Conservation (phyloP, 2,888 invertebrate species). For the Amblyjoppa proteus region DNA sequence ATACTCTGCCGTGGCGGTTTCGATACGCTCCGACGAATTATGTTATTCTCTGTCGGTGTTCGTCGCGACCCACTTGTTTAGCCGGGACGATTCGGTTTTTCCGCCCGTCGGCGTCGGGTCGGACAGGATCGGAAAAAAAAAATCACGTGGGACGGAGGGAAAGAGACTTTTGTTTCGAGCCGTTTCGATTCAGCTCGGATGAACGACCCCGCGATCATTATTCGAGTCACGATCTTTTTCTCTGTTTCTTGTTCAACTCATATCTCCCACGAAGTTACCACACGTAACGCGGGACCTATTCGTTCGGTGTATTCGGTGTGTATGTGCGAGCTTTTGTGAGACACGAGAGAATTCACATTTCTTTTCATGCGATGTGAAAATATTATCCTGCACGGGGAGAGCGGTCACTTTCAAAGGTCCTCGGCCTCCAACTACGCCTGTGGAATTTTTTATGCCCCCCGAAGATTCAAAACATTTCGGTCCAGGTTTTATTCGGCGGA, state of each 20-base stretch:
- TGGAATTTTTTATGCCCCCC: slow-evolving; percentile 14
- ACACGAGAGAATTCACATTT: slow-evolving; percentile 45
- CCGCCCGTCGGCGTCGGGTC: neutral
- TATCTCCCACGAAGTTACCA: slow-evolving; percentile 50
- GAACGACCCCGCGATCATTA: slow-evolving; percentile 27
- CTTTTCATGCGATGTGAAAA: slow-evolving; percentile 36
- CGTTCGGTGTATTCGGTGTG: neutral
- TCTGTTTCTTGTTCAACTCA: slow-evolving; percentile 45
- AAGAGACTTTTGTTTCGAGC: slow-evolving; percentile 1
- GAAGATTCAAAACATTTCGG: neutral
- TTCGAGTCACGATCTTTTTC: slow-evolving; percentile 61
- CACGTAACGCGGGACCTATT: slow-evolving; percentile 28
- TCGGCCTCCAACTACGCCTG: slow-evolving; percentile 17
- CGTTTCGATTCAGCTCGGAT: slow-evolving; percentile 23
- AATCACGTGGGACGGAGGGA: slow-evolving; percentile 3
- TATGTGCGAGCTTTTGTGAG: neutral
- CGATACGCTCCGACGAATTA: slow-evolving; percentile 59
- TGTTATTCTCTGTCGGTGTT: slow-evolving; percentile 22
- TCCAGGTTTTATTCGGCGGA: neutral
- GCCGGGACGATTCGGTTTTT: slow-evolving; percentile 48
- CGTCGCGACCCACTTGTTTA: slow-evolving; percentile 52
- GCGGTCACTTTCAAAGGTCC: slow-evolving; percentile 35
- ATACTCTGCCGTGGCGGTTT: slow-evolving; percentile 51
- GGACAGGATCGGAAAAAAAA: slow-evolving; percentile 25
- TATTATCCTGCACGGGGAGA: slow-evolving; percentile 28